Percentiles rank a stretch among this genome's conserved stretches.
phyloP scores from a whole-genome alignment of 2,888 invertebrate species.

The Tenthredo notha region DNA sequence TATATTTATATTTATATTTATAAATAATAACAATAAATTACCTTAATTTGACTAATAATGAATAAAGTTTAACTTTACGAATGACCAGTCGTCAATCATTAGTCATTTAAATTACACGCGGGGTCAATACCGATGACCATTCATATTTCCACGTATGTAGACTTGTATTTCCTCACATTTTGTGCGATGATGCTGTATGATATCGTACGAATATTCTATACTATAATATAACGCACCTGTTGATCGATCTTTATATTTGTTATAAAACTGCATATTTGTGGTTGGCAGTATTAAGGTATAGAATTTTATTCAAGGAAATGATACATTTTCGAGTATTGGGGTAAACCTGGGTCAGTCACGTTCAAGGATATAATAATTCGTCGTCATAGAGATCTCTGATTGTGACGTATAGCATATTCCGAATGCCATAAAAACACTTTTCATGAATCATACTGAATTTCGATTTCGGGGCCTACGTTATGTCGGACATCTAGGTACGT shows the following conservation, averaged over 20 bases:
- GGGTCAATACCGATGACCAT: background rate
- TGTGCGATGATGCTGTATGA: background rate
- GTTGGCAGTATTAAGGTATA: background rate
- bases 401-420: conserved; percentile 22
- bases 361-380: conserved; percentile 9
- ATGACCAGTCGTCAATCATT: background rate
- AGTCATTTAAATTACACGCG: conserved; percentile 21
- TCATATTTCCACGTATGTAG: background rate
- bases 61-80: background rate
- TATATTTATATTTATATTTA: background rate
- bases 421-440: conserved; percentile 53
- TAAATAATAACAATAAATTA: too few relatives aligned
- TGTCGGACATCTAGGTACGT: background rate
- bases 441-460: conserved; percentile 53
- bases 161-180: background rate
- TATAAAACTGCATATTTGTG: background rate
- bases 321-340: conserved; percentile 6
- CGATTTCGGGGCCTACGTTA: conserved; percentile 54
- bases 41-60: background rate
- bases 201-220: too few relatives aligned
- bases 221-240: background rate
- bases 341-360: conserved; percentile 8
- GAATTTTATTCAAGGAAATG: background rate
- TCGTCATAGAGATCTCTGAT: background rate
- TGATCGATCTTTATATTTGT: background rate